A percentile compares a stretch with the other conserved stretches of the same genome.
These are phyloP conservation scores for Scophthalmus maximus DNA, from an alignment of 2,113 vertebrate species.

Conservation along the genomic window DNA sequence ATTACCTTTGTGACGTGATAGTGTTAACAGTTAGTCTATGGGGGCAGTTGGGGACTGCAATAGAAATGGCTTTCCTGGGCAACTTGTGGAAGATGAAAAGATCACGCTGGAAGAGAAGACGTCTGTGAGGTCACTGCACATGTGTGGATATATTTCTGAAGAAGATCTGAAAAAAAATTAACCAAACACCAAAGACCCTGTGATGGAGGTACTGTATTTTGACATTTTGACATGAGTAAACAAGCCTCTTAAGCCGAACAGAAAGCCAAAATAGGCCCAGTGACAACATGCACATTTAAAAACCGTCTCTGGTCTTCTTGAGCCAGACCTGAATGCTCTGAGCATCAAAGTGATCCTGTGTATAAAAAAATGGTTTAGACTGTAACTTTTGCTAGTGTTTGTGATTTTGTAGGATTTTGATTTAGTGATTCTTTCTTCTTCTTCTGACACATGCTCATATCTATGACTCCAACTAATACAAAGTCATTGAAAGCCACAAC, in stretches of 20 bases:
- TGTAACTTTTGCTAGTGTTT: neutral
- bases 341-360: neutral
- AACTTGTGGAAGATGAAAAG: too few species aligned
- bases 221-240: neutral
- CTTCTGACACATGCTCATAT: neutral
- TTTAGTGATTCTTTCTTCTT: neutral
- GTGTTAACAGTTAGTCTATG: too few species aligned
- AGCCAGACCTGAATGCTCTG: neutral
- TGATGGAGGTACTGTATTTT: too few species aligned
- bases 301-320: neutral
- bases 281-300: slow-evolving; percentile 2
- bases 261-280: neutral
- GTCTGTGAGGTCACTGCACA: neutral
- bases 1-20: neutral
- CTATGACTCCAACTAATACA: neutral
- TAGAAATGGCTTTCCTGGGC: too few species aligned
- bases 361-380: neutral
- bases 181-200: too few species aligned
- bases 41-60: too few species aligned
- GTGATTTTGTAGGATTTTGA: neutral
- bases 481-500: slow-evolving; percentile 5
- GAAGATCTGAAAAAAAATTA: too few species aligned
- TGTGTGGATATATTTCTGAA: neutral
- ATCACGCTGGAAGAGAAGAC: too few species aligned
- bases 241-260: slow-evolving; percentile 1